Percentiles rank a stretch among this genome's conserved stretches.
phyloP scores from a whole-genome alignment of 2,113 vertebrate species.

The Pseudois nayaur region DNA sequence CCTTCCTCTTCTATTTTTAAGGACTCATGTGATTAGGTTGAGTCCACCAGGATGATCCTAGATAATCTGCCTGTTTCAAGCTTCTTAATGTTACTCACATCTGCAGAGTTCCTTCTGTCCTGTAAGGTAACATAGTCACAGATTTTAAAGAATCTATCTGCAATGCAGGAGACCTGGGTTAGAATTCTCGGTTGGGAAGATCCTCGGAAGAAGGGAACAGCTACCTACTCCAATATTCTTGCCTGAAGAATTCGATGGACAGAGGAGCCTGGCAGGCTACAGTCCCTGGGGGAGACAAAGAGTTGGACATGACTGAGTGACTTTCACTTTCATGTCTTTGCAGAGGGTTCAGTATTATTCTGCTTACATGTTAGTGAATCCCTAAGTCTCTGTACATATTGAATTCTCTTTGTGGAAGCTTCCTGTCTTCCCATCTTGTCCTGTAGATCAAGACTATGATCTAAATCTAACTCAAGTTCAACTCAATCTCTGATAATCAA shows the following conservation, averaged over 20 bases:
- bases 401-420: neutral
- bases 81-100: neutral
- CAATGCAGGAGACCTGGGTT: neutral
- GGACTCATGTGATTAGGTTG: neutral
- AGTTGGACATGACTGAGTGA: neutral
- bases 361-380: neutral
- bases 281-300: neutral
- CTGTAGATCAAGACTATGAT: neutral
- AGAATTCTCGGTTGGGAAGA: neutral
- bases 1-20: constrained; percentile 7
- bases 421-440: neutral
- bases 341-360: neutral
- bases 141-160: neutral
- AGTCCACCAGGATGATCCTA: neutral
- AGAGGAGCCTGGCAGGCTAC: neutral
- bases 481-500: neutral
- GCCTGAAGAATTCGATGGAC: neutral
- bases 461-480: neutral
- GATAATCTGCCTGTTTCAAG: neutral
- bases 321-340: neutral
- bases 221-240: neutral
- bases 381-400: neutral
- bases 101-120: neutral
- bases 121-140: neutral
- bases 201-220: fast-evolving